phyloP scores from a whole-genome alignment of 2,797 vertebrate species.

The Acrocephalus scirpaceus region DNA sequence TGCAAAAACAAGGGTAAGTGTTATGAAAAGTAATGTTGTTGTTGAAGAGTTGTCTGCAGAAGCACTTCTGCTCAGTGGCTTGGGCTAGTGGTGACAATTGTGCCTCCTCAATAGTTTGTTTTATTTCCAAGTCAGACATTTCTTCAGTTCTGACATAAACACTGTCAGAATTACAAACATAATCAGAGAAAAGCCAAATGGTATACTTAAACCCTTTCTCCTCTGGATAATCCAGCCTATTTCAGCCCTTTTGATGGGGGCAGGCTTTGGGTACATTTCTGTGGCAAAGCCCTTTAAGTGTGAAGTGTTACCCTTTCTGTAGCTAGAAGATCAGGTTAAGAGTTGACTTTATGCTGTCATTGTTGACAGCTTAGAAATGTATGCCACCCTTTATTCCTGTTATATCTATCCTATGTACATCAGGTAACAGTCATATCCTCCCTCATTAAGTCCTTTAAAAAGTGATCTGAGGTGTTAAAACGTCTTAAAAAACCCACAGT shows the following conservation, averaged over 20 bases:
- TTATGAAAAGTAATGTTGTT: neutral
- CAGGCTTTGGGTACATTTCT: neutral
- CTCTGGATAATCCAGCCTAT: neutral
- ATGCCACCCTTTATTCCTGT: neutral
- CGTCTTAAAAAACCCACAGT: neutral
- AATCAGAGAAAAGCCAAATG: neutral
- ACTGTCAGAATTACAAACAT: neutral
- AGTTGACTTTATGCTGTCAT: neutral
- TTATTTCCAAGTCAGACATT: neutral
- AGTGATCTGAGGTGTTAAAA: neutral
- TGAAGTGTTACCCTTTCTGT: neutral
- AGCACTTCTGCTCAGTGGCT: neutral
- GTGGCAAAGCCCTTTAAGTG: neutral
- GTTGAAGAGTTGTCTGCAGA: neutral
- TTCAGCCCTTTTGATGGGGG: neutral
- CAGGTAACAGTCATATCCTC: neutral
- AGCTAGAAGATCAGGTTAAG: neutral
- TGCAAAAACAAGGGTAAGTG: constrained; percentile 82
- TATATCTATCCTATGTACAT: neutral
- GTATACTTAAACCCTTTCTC: neutral
- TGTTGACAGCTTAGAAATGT: neutral
- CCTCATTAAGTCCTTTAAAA: neutral
- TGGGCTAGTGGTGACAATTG: neutral
- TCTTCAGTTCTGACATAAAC: no score
- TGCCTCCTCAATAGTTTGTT: neutral